Conservation (phyloP, 2,888 invertebrate genomes). For the Dysmachus trigonus region DNA sequence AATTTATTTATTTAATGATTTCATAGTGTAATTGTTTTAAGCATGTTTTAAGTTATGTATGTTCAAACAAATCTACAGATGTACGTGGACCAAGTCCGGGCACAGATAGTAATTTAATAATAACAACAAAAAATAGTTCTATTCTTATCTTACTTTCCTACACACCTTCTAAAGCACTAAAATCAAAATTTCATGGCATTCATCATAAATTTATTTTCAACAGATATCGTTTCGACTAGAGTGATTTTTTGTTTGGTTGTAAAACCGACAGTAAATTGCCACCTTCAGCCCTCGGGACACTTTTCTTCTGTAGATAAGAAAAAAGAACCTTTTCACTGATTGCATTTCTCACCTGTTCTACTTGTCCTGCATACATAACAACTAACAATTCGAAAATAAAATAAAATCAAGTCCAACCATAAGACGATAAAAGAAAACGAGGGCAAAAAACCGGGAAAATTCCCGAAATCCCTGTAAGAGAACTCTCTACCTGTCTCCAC, state of each 20-base stretch:
- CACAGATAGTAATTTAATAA: too few species aligned
- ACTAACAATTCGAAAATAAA: neutral
- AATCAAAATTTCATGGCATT: neutral
- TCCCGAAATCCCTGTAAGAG: neutral
- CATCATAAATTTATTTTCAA: neutral
- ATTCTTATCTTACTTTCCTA: too few species aligned
- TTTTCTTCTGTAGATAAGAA: neutral
- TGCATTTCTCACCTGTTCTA: neutral
- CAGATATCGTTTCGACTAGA: neutral
- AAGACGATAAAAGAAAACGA: neutral
- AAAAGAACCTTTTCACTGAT: neutral
- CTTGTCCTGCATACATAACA: neutral
- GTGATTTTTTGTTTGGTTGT: neutral
- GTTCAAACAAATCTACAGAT: too few species aligned
- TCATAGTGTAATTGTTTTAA: too few species aligned
- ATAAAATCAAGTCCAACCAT: neutral
- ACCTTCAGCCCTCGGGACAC: neutral
- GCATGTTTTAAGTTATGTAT: too few species aligned
- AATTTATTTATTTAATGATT: too few species aligned
- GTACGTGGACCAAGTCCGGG: too few species aligned
- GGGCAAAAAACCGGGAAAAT: neutral
- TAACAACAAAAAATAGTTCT: too few species aligned
- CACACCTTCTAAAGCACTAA: neutral
- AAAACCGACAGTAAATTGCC: neutral
- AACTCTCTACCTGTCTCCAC: slow-evolving; percentile 9